A percentile compares a stretch with the other conserved stretches of the same genome.
Evolutionary conservation across 2,797 vertebrate genomes (phyloP).

Genomic region (Sebastes umbrosus): DNA sequence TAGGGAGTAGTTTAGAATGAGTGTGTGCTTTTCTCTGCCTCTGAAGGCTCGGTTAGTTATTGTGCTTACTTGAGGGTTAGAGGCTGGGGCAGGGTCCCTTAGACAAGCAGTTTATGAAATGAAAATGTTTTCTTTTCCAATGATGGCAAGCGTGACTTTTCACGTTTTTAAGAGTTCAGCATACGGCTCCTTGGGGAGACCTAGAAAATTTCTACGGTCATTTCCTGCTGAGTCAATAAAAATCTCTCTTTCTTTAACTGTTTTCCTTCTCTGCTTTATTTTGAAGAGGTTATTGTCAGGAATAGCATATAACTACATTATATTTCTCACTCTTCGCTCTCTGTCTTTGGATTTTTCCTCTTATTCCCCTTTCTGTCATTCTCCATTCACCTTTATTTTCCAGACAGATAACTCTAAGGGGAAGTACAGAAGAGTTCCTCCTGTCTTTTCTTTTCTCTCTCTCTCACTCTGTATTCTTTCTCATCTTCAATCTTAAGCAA

Average conservation of each 20-base stretch:
- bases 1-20: neutral
- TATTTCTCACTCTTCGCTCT: neutral
- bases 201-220: conserved; percentile 20
- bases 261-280: conserved; percentile 28
- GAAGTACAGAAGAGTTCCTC: neutral
- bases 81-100: conserved; percentile 40
- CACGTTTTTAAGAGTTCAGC: conserved; percentile 55
- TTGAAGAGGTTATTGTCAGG: conserved; percentile 10
- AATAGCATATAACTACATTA: conserved; percentile 8
- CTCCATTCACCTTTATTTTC: conserved; percentile 23
- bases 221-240: conserved; percentile 61
- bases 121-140: conserved; percentile 70
- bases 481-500: conserved; percentile 3
- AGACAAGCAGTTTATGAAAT: conserved; percentile 65
- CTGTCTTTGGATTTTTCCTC: conserved; percentile 6
- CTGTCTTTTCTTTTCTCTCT: neutral
- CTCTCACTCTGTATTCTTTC: neutral
- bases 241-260: neutral
- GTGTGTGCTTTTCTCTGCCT: conserved; percentile 12
- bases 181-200: conserved; percentile 44
- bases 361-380: neutral
- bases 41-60: conserved; percentile 6
- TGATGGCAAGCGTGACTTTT: conserved; percentile 42
- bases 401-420: neutral
- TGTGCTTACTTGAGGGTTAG: conserved; percentile 42